Conservation (phyloP, 2,797 vertebrate species). For the Parauchenoglanis ngamensis region DNA sequence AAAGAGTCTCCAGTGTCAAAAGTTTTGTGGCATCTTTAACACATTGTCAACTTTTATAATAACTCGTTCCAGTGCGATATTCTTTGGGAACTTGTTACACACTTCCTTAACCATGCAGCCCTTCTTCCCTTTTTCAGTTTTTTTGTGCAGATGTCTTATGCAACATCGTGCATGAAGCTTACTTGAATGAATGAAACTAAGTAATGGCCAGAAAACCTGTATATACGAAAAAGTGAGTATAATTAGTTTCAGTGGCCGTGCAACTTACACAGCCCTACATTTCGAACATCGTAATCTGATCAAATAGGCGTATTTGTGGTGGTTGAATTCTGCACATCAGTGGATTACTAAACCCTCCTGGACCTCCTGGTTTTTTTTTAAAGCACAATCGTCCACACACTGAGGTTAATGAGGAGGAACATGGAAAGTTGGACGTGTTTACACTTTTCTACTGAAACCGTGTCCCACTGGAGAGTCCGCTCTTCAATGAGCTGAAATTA, state of each 20-base stretch:
- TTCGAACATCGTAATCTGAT: not conserved
- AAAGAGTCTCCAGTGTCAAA: not conserved
- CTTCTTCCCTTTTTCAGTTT: not conserved
- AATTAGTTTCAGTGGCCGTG: not conserved
- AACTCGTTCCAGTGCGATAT: not conserved
- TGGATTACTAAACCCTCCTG: conserved; percentile 1
- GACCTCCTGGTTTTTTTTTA: not conserved
- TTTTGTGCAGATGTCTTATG: not conserved
- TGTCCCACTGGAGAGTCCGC: conserved; percentile 49
- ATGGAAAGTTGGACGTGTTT: not conserved
- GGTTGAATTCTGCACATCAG: not conserved
- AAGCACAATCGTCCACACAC: not conserved
- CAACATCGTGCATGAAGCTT: not conserved
- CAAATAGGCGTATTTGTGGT: not conserved
- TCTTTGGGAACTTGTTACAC: too few species aligned
- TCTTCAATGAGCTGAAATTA: conserved; percentile 60
- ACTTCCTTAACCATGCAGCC: too few species aligned
- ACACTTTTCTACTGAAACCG: conserved; percentile 41
- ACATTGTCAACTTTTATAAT: not conserved
- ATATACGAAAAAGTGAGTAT: not conserved
- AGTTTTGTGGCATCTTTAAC: not conserved
- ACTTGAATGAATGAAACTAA: too few species aligned
- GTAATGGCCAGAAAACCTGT: not conserved
- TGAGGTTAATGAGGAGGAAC: not conserved
- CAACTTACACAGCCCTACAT: not conserved